These are phyloP conservation scores for Slavum lentiscoides DNA, from an alignment of 2,888 invertebrate species.

Conservation along the genomic window DNA sequence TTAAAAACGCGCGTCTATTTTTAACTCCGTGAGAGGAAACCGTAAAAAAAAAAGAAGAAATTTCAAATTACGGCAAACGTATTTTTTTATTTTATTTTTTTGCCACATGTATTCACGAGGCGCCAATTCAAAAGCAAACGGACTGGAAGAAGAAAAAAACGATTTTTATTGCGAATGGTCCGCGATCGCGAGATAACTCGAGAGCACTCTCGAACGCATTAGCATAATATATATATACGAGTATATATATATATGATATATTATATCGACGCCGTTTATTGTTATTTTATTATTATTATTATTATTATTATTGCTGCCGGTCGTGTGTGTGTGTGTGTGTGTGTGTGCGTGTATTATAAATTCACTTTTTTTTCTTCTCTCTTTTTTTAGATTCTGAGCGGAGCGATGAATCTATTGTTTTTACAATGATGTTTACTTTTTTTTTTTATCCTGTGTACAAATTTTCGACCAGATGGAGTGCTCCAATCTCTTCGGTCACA, in stretches of 20 bases:
- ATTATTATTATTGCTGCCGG: conserved; percentile 18
- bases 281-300: too few relatives aligned
- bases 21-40: too few relatives aligned
- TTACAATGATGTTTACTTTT: too few relatives aligned
- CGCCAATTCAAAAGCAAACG: conserved; percentile 7
- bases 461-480: too few relatives aligned
- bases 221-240: conserved; percentile 38
- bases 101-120: too few relatives aligned
- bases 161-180: conserved; percentile 42
- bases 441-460: too few relatives aligned
- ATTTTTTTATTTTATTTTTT: conserved; percentile 28
- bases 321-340: too few relatives aligned
- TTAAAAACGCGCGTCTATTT: too few relatives aligned
- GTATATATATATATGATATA: background rate
- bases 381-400: too few relatives aligned
- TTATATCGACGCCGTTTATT: too few relatives aligned
- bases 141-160: conserved; percentile 14
- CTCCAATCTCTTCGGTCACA: too few relatives aligned
- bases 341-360: conserved; percentile 27
- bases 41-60: background rate
- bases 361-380: conserved; percentile 26
- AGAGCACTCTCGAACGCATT: conserved; percentile 44
- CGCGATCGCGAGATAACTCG: conserved; percentile 34
- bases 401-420: too few relatives aligned
- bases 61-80: conserved; percentile 32